Percentiles rank a stretch among this genome's conserved stretches.
These are phyloP conservation scores for Pseudanteris insignis DNA, from an alignment of 2,888 invertebrate genomes.

Conservation along the genomic window DNA sequence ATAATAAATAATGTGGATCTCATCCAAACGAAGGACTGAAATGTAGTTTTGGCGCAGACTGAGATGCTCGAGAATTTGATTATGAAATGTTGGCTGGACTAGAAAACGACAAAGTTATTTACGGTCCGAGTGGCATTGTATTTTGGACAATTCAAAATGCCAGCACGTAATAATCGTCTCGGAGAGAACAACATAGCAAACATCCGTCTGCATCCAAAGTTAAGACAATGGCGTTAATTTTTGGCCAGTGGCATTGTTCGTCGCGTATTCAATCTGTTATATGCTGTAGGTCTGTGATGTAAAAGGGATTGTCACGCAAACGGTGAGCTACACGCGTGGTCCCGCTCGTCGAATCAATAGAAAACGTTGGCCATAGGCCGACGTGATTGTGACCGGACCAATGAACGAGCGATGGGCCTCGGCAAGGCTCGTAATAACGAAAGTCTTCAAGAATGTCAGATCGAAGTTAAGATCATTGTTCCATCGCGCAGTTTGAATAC, in stretches of 20 bases:
- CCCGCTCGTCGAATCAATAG: conserved; percentile 24
- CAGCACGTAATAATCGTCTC: conserved; percentile 51
- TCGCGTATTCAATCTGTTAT: conserved; percentile 63
- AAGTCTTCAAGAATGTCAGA: conserved; percentile 22
- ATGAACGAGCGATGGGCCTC: conserved; percentile 3
- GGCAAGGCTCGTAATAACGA: conserved; percentile 19
- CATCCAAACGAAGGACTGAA: too few relatives aligned
- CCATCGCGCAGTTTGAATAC: conserved; percentile 57
- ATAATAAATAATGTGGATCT: too few relatives aligned
- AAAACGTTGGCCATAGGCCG: too few relatives aligned
- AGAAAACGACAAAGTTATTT: conserved; percentile 38
- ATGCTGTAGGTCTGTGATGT: conserved; percentile 34
- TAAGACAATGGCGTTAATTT: conserved; percentile 66
- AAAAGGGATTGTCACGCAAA: conserved; percentile 39
- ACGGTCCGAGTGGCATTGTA: conserved; percentile 33
- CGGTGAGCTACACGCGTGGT: background rate
- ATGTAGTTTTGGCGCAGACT: too few relatives aligned
- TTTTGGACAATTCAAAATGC: conserved; percentile 29
- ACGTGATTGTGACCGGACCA: too few relatives aligned
- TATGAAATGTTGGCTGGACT: too few relatives aligned
- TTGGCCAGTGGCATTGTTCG: conserved; percentile 64
- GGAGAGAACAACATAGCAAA: conserved; percentile 45
- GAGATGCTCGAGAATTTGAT: too few relatives aligned
- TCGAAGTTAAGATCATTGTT: conserved; percentile 40
- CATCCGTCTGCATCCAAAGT: conserved; percentile 58